phyloP scores from a whole-genome alignment of 2,888 invertebrate genomes.

The Gisinianus flammeolus region DNA sequence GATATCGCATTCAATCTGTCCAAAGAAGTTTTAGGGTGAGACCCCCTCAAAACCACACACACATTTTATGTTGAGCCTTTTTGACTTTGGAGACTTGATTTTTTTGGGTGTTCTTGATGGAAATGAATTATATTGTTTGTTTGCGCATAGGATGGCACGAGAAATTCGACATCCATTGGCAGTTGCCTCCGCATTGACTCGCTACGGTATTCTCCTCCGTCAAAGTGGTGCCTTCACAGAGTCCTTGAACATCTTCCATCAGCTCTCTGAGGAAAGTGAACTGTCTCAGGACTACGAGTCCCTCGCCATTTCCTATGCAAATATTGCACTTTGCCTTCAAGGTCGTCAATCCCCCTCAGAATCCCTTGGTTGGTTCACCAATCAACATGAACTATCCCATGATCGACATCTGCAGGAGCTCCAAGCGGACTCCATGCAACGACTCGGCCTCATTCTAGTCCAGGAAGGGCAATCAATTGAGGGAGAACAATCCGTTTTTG shows the following conservation, averaged over 20 bases:
- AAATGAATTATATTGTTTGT: no score
- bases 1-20: constrained; percentile 5
- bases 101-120: no score
- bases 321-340: constrained; percentile 1
- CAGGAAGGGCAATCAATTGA: constrained; percentile 18
- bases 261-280: constrained; percentile 3
- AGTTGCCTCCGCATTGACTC: neutral
- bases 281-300: constrained; percentile 1
- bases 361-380: neutral
- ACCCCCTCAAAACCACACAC: neutral
- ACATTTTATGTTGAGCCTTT: neutral
- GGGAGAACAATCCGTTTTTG: constrained; percentile 11
- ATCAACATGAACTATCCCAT: neutral
- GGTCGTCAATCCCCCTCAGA: neutral
- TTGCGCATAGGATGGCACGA: constrained; percentile 4
- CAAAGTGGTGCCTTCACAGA: neutral
- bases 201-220: constrained; percentile 8
- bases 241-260: neutral
- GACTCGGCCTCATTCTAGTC: neutral
- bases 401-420: neutral
- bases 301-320: neutral
- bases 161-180: neutral
- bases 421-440: neutral
- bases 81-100: neutral
- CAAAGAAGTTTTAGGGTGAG: constrained; percentile 7